Evolutionary conservation across 1,140 invertebrate genomes (phyloP).

Genomic region (Drosophila lacertosa): DNA sequence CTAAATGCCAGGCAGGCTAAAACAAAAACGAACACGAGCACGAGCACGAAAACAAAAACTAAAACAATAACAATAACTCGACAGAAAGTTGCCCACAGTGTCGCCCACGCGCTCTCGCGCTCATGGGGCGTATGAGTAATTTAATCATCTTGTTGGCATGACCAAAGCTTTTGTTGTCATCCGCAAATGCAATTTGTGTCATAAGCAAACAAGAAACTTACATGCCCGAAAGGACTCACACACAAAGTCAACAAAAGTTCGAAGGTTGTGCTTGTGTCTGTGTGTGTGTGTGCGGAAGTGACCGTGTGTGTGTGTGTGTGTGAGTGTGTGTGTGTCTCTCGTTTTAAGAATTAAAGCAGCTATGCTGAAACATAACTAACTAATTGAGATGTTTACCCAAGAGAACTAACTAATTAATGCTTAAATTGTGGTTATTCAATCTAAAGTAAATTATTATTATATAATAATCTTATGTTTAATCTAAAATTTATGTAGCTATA

Average conservation of each 20-base stretch:
- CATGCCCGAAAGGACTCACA: slow-evolving; percentile 35
- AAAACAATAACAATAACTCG: slow-evolving; percentile 59
- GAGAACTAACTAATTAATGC: not conserved
- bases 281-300: not conserved
- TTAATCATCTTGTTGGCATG: slow-evolving; percentile 74
- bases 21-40: too few relatives aligned
- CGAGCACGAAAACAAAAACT: slow-evolving; percentile 33
- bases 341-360: slow-evolving; percentile 9
- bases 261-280: slow-evolving; percentile 1
- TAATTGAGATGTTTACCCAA: slow-evolving; percentile 8
- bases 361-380: not conserved
- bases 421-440: not conserved
- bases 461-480: not conserved
- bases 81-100: slow-evolving; percentile 39
- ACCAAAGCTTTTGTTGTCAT: slow-evolving; percentile 71
- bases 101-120: slow-evolving; percentile 37
- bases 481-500: not conserved
- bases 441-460: not conserved
- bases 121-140: slow-evolving; percentile 75
- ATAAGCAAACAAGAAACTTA: slow-evolving; percentile 64
- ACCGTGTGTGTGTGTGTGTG: slow-evolving; percentile 1
- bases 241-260: slow-evolving; percentile 64
- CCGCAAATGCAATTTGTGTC: slow-evolving; percentile 77
- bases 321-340: not conserved
- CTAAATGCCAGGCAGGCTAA: slow-evolving; percentile 62